A percentile compares a stretch with the other conserved stretches of the same genome.
These are phyloP conservation scores for Alaudala cheleensis DNA, from an alignment of 2,113 vertebrate genomes.

Conservation along the genomic window DNA sequence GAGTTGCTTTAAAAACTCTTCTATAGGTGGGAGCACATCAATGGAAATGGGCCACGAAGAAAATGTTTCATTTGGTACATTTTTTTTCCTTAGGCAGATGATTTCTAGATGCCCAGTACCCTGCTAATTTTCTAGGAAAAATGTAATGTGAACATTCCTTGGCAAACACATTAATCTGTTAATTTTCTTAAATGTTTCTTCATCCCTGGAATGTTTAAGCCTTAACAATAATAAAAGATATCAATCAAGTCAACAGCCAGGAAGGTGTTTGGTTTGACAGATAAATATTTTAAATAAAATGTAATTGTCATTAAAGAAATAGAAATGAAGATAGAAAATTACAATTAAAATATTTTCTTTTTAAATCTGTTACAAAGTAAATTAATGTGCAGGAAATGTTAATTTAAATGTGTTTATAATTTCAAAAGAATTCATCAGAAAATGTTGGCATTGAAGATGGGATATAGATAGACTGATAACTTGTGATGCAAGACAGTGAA, in stretches of 20 bases:
- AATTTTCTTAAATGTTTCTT: slow-evolving; percentile 45
- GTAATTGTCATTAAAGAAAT: not conserved
- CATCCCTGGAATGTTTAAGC: slow-evolving; percentile 32
- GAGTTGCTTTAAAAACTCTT: slow-evolving; percentile 17
- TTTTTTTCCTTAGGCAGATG: not conserved
- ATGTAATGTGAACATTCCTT: slow-evolving; percentile 17
- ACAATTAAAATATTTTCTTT: not conserved
- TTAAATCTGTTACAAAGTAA: not conserved
- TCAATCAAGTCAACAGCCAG: not conserved
- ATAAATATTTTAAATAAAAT: slow-evolving; percentile 35
- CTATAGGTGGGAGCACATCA: not conserved
- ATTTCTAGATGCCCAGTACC: not conserved
- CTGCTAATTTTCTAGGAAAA: slow-evolving; percentile 39
- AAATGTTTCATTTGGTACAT: not conserved
- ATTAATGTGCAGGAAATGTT: not conserved
- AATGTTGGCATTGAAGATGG: not conserved
- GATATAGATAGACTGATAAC: not conserved
- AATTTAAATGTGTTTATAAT: not conserved
- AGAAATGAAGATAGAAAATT: not conserved
- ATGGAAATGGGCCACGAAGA: not conserved
- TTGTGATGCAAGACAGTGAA: not conserved
- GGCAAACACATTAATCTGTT: slow-evolving; percentile 14
- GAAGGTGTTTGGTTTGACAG: not conserved
- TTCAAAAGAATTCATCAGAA: not conserved
- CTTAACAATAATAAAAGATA: slow-evolving; percentile 28